phyloP scores from a whole-genome alignment of 2,797 vertebrate species.

The Synanceia verrucosa region DNA sequence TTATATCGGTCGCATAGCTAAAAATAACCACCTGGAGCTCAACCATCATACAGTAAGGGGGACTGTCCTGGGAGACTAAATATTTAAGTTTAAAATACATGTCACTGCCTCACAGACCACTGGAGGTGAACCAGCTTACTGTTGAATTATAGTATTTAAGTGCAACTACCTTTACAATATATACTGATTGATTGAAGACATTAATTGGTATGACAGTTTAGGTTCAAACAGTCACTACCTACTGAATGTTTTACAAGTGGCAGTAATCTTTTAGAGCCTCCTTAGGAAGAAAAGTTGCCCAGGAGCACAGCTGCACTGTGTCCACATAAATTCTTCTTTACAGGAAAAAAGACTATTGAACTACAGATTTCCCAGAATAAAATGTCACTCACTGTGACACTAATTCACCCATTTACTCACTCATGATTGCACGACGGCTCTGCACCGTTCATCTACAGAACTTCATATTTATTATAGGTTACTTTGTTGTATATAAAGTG shows the following conservation, averaged over 20 bases:
- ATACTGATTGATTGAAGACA: no score
- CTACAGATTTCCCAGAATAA: no score
- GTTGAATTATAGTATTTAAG: neutral
- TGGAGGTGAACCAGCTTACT: neutral
- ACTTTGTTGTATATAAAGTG: no score
- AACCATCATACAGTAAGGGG: slow-evolving; percentile 63
- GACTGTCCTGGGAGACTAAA: neutral
- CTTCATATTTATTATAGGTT: no score
- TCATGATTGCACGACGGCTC: no score
- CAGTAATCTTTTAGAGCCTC: neutral
- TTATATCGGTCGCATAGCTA: slow-evolving; percentile 77
- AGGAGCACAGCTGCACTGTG: neutral
- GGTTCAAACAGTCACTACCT: neutral
- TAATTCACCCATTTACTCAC: no score
- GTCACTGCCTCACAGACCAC: neutral
- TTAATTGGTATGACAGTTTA: slow-evolving; percentile 4
- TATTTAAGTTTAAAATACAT: neutral
- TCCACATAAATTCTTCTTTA: no score
- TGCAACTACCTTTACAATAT: neutral
- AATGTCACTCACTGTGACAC: no score
- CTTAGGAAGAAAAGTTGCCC: neutral
- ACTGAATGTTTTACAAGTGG: slow-evolving; percentile 8
- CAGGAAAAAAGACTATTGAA: no score
- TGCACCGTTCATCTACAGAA: no score
- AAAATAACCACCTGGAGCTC: slow-evolving; percentile 75